Evolutionary conservation across 1,140 invertebrate species (phyloP).

Genomic region (Goniozus legneri): DNA sequence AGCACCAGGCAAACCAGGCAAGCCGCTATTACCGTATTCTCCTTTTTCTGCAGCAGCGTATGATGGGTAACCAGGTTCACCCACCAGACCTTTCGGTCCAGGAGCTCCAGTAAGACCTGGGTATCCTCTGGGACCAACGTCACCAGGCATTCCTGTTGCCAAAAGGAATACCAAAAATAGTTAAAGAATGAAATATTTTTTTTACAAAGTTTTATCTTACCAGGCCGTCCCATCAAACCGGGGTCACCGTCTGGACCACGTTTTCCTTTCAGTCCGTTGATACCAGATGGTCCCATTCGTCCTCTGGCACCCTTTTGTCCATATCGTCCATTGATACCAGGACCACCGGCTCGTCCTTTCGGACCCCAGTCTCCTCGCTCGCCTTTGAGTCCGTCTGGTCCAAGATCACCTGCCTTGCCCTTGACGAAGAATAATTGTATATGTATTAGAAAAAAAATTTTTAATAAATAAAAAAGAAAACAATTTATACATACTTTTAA

Average conservation of each 20-base stretch:
- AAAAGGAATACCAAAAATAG: not conserved
- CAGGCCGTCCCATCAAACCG: conserved; percentile 56
- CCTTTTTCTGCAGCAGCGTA: conserved; percentile 59
- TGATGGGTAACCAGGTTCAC: conserved; percentile 60
- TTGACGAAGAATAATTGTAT: conserved; percentile 10
- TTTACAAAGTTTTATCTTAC: conserved; percentile 16
- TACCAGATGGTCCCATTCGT: conserved; percentile 39
- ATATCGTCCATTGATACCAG: conserved; percentile 45
- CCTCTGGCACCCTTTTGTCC: conserved; percentile 53
- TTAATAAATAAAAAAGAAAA: conserved; percentile 16
- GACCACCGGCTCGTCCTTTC: conserved; percentile 40
- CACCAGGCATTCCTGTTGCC: conserved; percentile 37
- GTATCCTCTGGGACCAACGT: conserved; percentile 39
- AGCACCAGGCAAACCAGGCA: conserved; percentile 51
- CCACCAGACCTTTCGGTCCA: conserved; percentile 62
- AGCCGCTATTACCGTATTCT: conserved; percentile 59
- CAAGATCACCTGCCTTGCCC: conserved; percentile 53
- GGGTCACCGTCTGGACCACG: conserved; percentile 55
- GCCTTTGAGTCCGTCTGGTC: conserved; percentile 46
- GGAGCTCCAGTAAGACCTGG: conserved; percentile 41
- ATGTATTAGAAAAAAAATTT: not conserved
- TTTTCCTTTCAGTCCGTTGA: conserved; percentile 47
- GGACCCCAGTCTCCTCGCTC: conserved; percentile 47
- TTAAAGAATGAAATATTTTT: not conserved
- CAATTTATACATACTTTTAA: conserved; percentile 47